phyloP scores from a whole-genome alignment of 2,888 invertebrate species.

The Xanthia togata region DNA sequence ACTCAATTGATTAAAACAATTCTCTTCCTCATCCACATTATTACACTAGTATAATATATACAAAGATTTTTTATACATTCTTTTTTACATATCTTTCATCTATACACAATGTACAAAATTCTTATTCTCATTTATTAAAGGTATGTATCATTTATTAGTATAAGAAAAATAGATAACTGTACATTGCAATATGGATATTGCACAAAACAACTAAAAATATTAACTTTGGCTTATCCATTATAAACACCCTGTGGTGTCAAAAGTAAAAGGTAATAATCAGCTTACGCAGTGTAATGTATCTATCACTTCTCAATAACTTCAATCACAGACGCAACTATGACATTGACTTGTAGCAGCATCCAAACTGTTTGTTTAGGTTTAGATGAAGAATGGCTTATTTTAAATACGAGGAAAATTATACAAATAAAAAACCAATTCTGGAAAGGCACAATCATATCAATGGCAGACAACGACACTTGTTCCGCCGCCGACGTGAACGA shows the following conservation, averaged over 20 bases:
- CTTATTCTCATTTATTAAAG: conserved; percentile 76
- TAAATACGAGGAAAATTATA: conserved; percentile 14
- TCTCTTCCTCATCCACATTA: conserved; percentile 72
- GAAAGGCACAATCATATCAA: conserved; percentile 32
- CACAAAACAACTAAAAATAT: conserved; percentile 88
- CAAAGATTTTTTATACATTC: conserved; percentile 84
- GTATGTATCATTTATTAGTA: conserved; percentile 79
- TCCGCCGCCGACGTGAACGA: conserved; percentile 4
- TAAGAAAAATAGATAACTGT: conserved; percentile 83
- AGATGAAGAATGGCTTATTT: conserved; percentile 11
- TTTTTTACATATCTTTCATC: conserved; percentile 82
- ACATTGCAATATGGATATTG: conserved; percentile 89
- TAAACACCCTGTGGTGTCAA: conserved; percentile 80
- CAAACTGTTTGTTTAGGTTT: conserved; percentile 61
- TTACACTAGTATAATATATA: conserved; percentile 78
- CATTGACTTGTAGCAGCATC: conserved; percentile 65
- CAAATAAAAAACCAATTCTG: conserved; percentile 30
- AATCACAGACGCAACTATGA: conserved; percentile 74
- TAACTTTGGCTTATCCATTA: conserved; percentile 90
- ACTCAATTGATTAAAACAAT: conserved; percentile 57
- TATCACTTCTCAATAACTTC: conserved; percentile 71
- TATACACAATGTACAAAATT: conserved; percentile 88
- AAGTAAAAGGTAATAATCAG: conserved; percentile 73
- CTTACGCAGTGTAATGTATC: conserved; percentile 67
- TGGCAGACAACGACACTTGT: conserved; percentile 8